Evolutionary conservation across 2,797 vertebrate species (phyloP), one percentile per base, ranked within the genome.

Genomic region (Hydrocynus forskahlii): DNA sequence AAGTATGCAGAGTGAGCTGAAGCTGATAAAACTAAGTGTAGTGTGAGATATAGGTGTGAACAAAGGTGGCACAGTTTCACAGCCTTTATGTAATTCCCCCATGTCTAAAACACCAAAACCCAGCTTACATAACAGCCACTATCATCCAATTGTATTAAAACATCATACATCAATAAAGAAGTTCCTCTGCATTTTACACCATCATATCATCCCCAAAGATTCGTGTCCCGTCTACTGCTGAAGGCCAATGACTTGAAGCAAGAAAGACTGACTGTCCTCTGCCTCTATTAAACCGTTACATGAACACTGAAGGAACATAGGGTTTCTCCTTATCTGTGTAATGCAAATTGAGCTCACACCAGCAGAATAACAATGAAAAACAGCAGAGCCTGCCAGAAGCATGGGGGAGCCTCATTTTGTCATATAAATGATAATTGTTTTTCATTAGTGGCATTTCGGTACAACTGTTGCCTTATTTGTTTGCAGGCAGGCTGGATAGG

Each of bases 331-430:
- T 52, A 12, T 74, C 62, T 78, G 17, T 38, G 23, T 62, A 57
- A 45, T 81, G 68, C 50, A 77, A 79, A 81, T 68, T 35, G 23
- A 81, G 35, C n/a, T 40, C 23, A 67, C 62, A 67, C 35, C 29
- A 72, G 66, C 25, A 25, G 60, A 76, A 79, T 68, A 35, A 17
- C 48, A 75, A 81, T 17, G 14, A 43, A 57, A 76, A 73, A 76
- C 45, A 67, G 70, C 48, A 62, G 68, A 38, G 21, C 17, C 71
- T 66, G 59, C 55, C 66, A 40, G 50, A 29, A 59, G 52, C 71
- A 68, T 29, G 17, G 73, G 40, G 43, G 54, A 45, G 21, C 43
- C 55, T 21, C 29, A 48, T 75, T 80, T 45, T 59, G 40, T 25
- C 57, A 73, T 25, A 64, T 67, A 60, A 3, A 68, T 25, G 29